Evolutionary conservation across 1,140 invertebrate genomes (phyloP).

Genomic region (Harpegnathos saltator): DNA sequence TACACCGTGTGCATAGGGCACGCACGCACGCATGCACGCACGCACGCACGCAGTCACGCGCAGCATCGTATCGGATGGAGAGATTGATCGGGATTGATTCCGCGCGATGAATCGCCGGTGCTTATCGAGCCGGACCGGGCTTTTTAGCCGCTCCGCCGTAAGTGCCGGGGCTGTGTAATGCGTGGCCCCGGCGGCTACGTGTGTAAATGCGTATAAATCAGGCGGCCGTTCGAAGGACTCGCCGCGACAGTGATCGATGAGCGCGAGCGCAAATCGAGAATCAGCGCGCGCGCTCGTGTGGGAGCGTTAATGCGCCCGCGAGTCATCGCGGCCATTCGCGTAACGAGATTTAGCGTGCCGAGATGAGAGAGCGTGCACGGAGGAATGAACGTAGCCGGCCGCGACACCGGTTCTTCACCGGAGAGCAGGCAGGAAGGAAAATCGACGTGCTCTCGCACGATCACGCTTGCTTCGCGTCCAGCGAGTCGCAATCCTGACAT

Average conservation of each 20-base stretch:
- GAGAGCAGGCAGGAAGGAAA: too few species aligned
- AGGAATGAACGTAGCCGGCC: neutral
- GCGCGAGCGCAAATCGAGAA: constrained; percentile 36
- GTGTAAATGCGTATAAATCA: constrained; percentile 59
- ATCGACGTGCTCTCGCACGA: too few species aligned
- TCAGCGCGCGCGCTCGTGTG: constrained; percentile 40
- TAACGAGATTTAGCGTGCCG: constrained; percentile 62
- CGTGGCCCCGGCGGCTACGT: neutral
- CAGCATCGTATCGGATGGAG: neutral
- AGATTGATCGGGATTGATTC: constrained; percentile 14
- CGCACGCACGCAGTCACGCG: too few species aligned
- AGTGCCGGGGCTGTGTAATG: neutral
- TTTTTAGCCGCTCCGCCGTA: constrained; percentile 17
- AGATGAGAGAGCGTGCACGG: constrained; percentile 28
- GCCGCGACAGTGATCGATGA: constrained; percentile 68
- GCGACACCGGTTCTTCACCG: constrained; percentile 31
- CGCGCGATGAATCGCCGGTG: constrained; percentile 19
- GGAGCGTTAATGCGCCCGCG: constrained; percentile 60
- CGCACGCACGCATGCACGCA: too few species aligned
- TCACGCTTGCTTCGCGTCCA: neutral
- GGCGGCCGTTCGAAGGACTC: constrained; percentile 36
- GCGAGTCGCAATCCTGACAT: too few species aligned
- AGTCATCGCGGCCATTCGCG: constrained; percentile 60
- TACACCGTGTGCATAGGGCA: too few species aligned
- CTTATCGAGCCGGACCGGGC: constrained; percentile 17